phyloP scores from a whole-genome alignment of 2,888 invertebrate species.

The Drymonia ruficornis region DNA sequence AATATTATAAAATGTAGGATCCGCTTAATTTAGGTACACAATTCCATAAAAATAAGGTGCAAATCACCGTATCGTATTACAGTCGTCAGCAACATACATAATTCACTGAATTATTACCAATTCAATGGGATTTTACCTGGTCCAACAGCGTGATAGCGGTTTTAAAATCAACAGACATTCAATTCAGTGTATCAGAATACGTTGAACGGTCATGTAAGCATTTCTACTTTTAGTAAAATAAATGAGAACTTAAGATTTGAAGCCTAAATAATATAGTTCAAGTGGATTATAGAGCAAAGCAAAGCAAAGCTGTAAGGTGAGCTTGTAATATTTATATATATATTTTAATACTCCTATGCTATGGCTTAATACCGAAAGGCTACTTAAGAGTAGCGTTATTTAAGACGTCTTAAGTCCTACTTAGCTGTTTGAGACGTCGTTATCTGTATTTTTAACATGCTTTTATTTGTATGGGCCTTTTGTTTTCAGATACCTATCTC shows the following conservation, averaged over 20 bases:
- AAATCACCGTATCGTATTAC: constrained; percentile 26
- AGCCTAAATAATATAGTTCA: background rate
- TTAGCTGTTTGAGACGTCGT: no score
- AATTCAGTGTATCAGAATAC: constrained; percentile 44
- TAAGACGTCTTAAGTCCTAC: no score
- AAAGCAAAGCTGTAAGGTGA: background rate
- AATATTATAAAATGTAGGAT: background rate
- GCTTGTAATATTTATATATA: background rate
- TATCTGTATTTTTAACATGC: no score
- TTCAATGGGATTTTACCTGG: constrained; percentile 33
- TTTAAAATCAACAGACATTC: constrained; percentile 17
- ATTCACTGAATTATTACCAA: constrained; percentile 58
- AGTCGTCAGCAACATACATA: constrained; percentile 47
- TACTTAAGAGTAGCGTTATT: no score
- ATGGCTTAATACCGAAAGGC: no score
- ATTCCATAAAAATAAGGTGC: constrained; percentile 3
- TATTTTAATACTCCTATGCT: no score
- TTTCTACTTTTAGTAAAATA: background rate
- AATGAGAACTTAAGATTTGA: background rate
- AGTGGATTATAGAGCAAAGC: no score
- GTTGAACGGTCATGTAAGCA: constrained; percentile 17
- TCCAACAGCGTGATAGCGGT: constrained; percentile 19
- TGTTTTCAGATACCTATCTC: no score
- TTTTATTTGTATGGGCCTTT: no score
- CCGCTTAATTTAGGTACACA: background rate